Evolutionary conservation across 2,888 invertebrate species (phyloP).

Genomic region (Gisinianus flammeolus): DNA sequence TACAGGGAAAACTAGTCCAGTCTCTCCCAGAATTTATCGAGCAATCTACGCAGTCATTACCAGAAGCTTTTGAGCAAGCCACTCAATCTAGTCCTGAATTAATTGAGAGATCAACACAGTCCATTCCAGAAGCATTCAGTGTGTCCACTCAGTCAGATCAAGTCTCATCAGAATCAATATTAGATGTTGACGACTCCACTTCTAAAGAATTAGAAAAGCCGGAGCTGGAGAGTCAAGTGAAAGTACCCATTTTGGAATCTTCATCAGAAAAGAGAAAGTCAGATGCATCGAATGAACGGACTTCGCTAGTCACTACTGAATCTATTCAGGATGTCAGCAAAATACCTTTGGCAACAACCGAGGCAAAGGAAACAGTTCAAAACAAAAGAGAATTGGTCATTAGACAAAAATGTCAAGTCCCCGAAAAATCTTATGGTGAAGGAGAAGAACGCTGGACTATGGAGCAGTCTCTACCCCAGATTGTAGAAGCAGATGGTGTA

Average conservation of each 20-base stretch:
- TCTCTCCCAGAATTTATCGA: not conserved
- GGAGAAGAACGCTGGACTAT: too few species aligned
- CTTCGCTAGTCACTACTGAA: too few species aligned
- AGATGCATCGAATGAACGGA: too few species aligned
- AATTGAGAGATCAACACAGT: not conserved
- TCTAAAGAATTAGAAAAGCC: too few species aligned
- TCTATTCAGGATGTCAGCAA: too few species aligned
- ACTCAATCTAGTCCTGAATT: conserved; percentile 22
- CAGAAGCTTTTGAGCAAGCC: not conserved
- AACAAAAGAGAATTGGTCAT: too few species aligned
- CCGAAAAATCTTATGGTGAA: too few species aligned
- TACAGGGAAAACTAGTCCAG: not conserved
- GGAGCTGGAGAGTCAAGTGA: not conserved
- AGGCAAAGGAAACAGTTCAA: too few species aligned
- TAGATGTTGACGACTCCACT: not conserved
- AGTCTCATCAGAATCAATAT: not conserved
- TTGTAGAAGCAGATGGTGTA: too few species aligned
- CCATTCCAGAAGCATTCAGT: conserved; percentile 3
- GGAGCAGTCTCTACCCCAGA: too few species aligned
- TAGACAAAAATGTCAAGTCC: too few species aligned
- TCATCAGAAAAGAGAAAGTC: not conserved
- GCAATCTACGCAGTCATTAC: not conserved
- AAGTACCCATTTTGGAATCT: not conserved
- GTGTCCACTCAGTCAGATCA: not conserved
- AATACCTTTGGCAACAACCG: too few species aligned